Evolutionary conservation across 2,797 vertebrate genomes (phyloP).

Genomic region (Macrochelys suwanniensis): DNA sequence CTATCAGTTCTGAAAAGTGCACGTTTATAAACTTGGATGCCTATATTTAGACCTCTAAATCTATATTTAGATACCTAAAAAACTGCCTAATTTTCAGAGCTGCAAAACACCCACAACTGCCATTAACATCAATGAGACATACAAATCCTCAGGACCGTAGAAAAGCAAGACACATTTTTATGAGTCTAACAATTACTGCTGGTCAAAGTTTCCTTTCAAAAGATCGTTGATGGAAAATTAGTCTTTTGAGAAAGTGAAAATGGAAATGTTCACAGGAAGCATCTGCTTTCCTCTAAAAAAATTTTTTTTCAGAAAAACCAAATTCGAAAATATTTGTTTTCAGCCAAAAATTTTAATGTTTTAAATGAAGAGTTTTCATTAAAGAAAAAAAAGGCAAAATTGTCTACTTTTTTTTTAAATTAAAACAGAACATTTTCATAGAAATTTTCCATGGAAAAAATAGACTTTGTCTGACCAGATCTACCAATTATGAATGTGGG

Average conservation of each 20-base stretch:
- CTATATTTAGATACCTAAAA: background rate
- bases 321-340: background rate
- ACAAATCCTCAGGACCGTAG: background rate
- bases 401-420: background rate
- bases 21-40: background rate
- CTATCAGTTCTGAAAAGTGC: background rate
- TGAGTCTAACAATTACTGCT: background rate
- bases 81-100: background rate
- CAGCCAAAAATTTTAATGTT: background rate
- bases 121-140: background rate
- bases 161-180: background rate
- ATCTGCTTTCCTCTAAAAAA: background rate
- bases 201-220: background rate
- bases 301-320: background rate
- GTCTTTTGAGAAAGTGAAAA: background rate
- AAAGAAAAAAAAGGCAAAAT: background rate
- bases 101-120: background rate
- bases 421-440: background rate
- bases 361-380: background rate
- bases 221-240: background rate
- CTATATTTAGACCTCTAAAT: background rate
- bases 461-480: background rate
- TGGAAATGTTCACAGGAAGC: background rate
- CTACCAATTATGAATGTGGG: background rate
- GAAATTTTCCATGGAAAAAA: background rate